Conservation (phyloP, 2,888 invertebrate genomes). For the Rhamphomyia laevipes region DNA sequence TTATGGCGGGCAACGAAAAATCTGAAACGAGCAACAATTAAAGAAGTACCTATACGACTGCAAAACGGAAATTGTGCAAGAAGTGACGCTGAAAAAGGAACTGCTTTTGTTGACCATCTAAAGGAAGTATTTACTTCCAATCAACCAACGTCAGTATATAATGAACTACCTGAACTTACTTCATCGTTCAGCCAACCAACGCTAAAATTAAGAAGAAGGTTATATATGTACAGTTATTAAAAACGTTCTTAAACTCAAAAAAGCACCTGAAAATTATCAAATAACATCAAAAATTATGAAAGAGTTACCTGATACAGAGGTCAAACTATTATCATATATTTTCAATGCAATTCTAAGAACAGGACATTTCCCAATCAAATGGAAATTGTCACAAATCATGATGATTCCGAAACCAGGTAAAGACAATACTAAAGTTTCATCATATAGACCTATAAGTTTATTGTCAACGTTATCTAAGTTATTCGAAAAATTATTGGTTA, state of each 20-base stretch:
- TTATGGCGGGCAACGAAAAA: too few relatives aligned
- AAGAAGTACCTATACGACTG: too few relatives aligned
- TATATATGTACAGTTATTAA: too few relatives aligned
- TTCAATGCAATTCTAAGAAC: too few relatives aligned
- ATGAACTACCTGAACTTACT: too few relatives aligned
- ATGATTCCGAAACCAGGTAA: constrained; percentile 6
- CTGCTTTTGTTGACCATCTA: neutral
- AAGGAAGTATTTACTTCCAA: neutral
- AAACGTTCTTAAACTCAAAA: neutral
- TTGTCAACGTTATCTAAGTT: neutral
- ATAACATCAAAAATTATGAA: neutral
- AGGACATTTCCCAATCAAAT: too few relatives aligned
- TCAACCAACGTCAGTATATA: too few relatives aligned
- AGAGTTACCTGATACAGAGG: neutral
- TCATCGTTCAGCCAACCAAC: too few relatives aligned
- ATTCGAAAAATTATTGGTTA: too few relatives aligned
- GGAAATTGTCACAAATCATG: neutral
- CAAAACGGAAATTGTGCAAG: neutral
- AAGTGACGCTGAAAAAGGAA: neutral
- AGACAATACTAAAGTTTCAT: neutral
- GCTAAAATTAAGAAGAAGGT: too few relatives aligned
- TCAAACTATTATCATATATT: neutral
- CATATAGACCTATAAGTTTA: constrained; percentile 1
- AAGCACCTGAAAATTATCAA: neutral
- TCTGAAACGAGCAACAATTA: too few relatives aligned